Evolutionary conservation across 2,113 vertebrate genomes (phyloP), one percentile per base, ranked within the genome.

Genomic region (Baryphthengus martii): DNA sequence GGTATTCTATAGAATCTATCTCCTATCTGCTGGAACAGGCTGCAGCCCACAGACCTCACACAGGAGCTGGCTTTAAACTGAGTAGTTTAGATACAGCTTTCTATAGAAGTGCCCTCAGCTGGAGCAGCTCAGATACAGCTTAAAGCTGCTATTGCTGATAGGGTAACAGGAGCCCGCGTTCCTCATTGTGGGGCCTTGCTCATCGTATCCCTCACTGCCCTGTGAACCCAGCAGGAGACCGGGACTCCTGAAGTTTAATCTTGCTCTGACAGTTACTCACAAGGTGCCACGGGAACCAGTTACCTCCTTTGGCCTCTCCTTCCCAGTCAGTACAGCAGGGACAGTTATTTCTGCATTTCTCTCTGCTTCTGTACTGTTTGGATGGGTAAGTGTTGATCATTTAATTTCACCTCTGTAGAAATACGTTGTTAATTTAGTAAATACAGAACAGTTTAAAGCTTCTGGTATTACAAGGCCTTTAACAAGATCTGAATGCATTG

Each of bases 221-320:
- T 5, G 18, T 0, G 0, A 2, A 23, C 0, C 0, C 72, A 70
- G 68, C 15, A 29, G 47, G 56, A 44, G 33, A 24, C 0, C 0
- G 31, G 39, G 18, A 13, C 17, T 33, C 33, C 47, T 26, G 13
- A 16, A 12, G 8, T 47, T 58, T 49, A 13, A 40, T 40, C 59
- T 12, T 65, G 20, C 35, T 40, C 42, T n/a, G 19, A 9, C 1
- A 1, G 29, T 19, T 35, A 10, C 37, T 65, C 2, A 2, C 0
- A 3, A 3, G 42, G 6, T 28, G 10, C 16, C 9, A 3, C 17
- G 9, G 28, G 39, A n/a, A 45, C 17, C 40, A 1, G 0, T 9
- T 6, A 37, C 40, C 61, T 25, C 52, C 33, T 70, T 19, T 0
- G 0, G 58, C 33, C 49, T 53, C 42, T 40, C 40, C 23, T n/a